Conservation (phyloP, 64 coral and sea anemone species). For the Stichodactyla mertensii region DNA sequence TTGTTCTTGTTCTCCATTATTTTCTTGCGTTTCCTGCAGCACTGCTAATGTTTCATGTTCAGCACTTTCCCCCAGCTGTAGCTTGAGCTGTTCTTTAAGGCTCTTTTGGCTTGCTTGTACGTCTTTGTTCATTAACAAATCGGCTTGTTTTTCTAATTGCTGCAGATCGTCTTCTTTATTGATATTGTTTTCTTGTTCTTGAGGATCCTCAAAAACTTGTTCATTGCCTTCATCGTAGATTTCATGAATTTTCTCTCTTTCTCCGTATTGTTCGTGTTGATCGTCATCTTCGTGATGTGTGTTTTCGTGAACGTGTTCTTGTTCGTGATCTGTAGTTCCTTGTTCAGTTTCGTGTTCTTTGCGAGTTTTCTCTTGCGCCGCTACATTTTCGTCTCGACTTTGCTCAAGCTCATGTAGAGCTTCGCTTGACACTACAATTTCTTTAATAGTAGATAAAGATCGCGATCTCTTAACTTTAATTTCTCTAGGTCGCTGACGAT, state of each 20-base stretch:
- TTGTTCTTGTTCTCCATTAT: background rate
- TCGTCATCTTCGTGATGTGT: background rate
- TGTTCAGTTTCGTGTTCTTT: background rate
- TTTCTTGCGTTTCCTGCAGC: background rate
- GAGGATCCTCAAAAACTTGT: background rate
- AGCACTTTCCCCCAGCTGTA: background rate
- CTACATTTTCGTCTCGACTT: background rate
- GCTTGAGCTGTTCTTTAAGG: background rate
- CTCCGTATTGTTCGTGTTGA: background rate
- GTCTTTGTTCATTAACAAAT: background rate
- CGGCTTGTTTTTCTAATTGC: background rate
- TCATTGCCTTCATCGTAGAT: background rate
- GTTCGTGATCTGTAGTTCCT: background rate
- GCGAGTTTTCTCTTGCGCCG: background rate
- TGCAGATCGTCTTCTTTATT: background rate
- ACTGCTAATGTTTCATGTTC: background rate
- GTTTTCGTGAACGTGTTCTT: background rate
- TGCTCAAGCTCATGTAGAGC: background rate
- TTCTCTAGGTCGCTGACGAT: background rate
- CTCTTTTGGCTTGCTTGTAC: background rate
- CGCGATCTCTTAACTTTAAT: background rate
- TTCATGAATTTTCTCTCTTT: background rate
- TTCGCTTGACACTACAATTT: background rate
- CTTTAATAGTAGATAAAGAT: conserved; percentile 9
- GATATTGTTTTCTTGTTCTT: background rate